Evolutionary conservation across 2,888 invertebrate genomes (phyloP), one percentile per base, ranked within the genome.

Genomic region (Aleiodes alternator): DNA sequence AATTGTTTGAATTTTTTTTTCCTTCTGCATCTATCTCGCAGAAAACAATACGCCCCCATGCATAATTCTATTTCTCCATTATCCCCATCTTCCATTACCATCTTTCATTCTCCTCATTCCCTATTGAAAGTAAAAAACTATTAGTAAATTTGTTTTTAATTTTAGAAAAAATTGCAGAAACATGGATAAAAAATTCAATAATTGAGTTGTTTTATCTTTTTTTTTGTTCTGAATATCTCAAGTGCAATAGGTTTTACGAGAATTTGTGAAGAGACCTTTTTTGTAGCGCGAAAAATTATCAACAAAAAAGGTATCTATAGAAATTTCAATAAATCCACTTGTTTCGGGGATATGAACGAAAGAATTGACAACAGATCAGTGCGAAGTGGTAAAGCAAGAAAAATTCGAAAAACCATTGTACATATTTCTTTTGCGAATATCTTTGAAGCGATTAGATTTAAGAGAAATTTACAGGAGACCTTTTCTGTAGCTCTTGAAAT

Each of bases 41-140:
- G 88, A 80, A 84, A 87, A 85, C 83, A 86, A 87, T 84, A 85
- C 83, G 84, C 85, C 83, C 85, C 86, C 87, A 88, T 87, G 87
- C 87, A 88, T 84, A 87, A 81, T 87, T 85, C 87, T 87, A 87
- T 85, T 31, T 12, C 85, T 86, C 86, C 87, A 53, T 53, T 51
- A 86, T 87, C 82, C 84, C 82, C 84, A 83, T 84, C 81, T 82
- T 79, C 80, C 80, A 78, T 78, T 76, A 31, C 55, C 77, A 76
- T 80, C 69, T 77, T 73, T 75, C 75, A 79, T 76, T 70, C 80
- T 81, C 80, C 77, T 76, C 86, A 85, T 80, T 84, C 82, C 87
- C 88, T 88, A 88, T 84, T 88, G 81, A 88, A 89, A 89, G 87
- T 87, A 89, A 89, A 88, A 88, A 86, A 83, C 89, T 88, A 88